Conservation (phyloP, 2,888 invertebrate species). For the Nycteola revayana region DNA sequence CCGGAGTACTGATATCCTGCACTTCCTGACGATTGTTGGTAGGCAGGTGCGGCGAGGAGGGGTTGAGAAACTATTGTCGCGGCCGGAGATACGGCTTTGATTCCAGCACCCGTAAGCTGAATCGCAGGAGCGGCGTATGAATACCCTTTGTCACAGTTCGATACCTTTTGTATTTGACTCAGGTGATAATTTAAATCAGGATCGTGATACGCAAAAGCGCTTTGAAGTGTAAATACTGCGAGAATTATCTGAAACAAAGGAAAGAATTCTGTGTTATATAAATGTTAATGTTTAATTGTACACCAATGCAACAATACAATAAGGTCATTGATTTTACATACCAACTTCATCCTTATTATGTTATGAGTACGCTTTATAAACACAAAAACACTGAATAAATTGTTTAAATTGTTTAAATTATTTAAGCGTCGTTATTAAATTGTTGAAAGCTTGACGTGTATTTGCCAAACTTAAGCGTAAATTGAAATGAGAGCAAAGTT, state of each 20-base stretch:
- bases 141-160: slow-evolving; percentile 72
- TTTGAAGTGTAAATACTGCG: slow-evolving; percentile 44
- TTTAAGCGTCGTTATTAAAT: slow-evolving; percentile 31
- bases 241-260: slow-evolving; percentile 58
- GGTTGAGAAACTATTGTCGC: slow-evolving; percentile 29
- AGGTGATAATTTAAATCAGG: slow-evolving; percentile 75
- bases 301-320: not conserved
- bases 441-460: slow-evolving; percentile 53
- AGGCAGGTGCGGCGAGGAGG: slow-evolving; percentile 27
- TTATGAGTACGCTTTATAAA: slow-evolving; percentile 27
- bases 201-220: slow-evolving; percentile 66
- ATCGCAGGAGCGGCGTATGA: slow-evolving; percentile 79
- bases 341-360: slow-evolving; percentile 56
- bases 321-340: slow-evolving; percentile 44
- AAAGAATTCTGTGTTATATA: not conserved
- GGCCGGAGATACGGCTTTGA: slow-evolving; percentile 44
- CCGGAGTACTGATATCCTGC: slow-evolving; percentile 25
- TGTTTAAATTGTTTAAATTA: slow-evolving; percentile 21
- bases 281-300: too few species aligned
- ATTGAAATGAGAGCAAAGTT: slow-evolving; percentile 80
- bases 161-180: slow-evolving; percentile 60
- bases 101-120: slow-evolving; percentile 68
- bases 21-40: slow-evolving; percentile 28
- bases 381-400: too few species aligned
- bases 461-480: slow-evolving; percentile 73